Evolutionary conservation across 1,140 invertebrate genomes (phyloP), one percentile per base, ranked within the genome.

Genomic region (Zeugodacus cucurbitae): DNA sequence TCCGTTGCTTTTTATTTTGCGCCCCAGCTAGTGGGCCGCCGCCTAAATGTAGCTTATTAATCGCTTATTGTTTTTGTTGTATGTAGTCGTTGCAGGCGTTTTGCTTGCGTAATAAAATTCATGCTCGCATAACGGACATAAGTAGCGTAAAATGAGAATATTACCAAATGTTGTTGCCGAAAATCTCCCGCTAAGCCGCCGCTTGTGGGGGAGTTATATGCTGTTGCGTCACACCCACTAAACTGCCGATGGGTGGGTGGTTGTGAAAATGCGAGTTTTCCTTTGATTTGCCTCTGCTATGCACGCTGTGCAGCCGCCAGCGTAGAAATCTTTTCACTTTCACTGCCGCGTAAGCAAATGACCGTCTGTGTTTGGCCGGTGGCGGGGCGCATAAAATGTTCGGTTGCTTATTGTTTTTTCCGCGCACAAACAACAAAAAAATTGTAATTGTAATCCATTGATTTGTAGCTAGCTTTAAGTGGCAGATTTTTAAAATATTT

Each of bases 61-160:
- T 48, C 74, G 74, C 74, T 48, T 41, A 74, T 74, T 74, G 67
- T 74, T 74, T 74, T 20, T 37, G 67, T 74, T 37, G 67, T 41
- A 74, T 54, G 6, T 54, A n/a, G 6, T 54, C 14, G 67, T 74
- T 37, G 32, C 67, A 8, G 17, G 41, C 11, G 48, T 48, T 82
- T 48, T 82, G 74, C 20, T 82, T 41, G 44, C 29, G 37, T 54
- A 59, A 87, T 62, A 62, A 58, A 86, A 59, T 87, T 87, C 85
- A 87, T 87, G 48, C 48, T 54, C 48, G 48, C 48, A 54, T 44
- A 62, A 58, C 85, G 26, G 29, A 87, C 29, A 87, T 87, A 87
- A 87, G 85, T 87, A 87, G 85, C 85, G 85, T 87, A 62, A 87
- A 87, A 87, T 87, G 85, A 87, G 58, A 37, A 87, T 87, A 59